phyloP scores from a whole-genome alignment of 1,140 invertebrate genomes.

The Stenopsyche tienmushanensis region DNA sequence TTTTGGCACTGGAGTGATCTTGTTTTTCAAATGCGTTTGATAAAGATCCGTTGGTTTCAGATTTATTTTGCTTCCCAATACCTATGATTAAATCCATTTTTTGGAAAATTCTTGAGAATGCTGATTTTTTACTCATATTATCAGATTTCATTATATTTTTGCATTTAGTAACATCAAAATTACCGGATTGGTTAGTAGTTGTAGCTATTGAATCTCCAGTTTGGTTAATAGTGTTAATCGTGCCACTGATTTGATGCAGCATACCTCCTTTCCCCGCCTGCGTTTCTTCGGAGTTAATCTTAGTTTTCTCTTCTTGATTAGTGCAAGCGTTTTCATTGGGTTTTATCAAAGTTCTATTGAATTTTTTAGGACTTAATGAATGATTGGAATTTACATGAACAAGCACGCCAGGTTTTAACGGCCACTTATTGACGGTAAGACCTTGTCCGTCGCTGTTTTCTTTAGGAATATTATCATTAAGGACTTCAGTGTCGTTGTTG shows the following conservation, averaged over 20 bases:
- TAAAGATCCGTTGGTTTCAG: constrained; percentile 47
- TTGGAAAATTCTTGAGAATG: constrained; percentile 44
- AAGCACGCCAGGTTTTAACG: constrained; percentile 81
- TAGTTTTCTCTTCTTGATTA: constrained; percentile 34
- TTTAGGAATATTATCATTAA: constrained; percentile 41
- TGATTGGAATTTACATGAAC: constrained; percentile 75
- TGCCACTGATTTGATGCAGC: too few species aligned
- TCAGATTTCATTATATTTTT: constrained; percentile 36
- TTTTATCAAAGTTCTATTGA: constrained; percentile 46
- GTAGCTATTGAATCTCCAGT: constrained; percentile 47
- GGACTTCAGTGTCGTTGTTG: constrained; percentile 42
- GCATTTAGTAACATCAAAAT: constrained; percentile 46
- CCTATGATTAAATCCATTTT: constrained; percentile 44
- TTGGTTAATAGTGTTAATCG: too few species aligned
- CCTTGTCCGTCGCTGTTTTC: constrained; percentile 45
- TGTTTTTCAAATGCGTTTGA: constrained; percentile 45
- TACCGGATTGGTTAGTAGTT: constrained; percentile 47
- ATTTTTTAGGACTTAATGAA: constrained; percentile 55
- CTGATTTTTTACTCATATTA: constrained; percentile 20
- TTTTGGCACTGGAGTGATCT: constrained; percentile 50
- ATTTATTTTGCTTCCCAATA: constrained; percentile 45
- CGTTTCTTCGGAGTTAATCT: constrained; percentile 29
- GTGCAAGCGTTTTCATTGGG: constrained; percentile 36
- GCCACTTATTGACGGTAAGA: constrained; percentile 77
- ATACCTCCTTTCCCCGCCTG: too few species aligned